phyloP scores from a whole-genome alignment of 2,797 vertebrate species.

The Knipowitschia caucasica region DNA sequence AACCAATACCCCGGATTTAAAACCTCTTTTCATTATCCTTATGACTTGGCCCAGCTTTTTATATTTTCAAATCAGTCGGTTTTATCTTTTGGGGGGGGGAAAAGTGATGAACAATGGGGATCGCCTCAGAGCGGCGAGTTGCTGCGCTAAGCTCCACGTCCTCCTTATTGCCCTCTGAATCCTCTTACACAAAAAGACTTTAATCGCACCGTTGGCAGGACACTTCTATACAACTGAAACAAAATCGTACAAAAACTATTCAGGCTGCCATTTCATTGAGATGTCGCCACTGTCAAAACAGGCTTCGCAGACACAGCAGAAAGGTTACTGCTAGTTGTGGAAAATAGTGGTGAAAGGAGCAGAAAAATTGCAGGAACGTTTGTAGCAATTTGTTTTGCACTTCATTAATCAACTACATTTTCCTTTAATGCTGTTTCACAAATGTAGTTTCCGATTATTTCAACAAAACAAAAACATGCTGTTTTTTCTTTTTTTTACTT shows the following conservation, averaged over 20 bases:
- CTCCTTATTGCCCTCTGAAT: constrained; percentile 13
- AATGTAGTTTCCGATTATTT: too few relatives aligned
- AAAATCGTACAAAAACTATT: constrained; percentile 5
- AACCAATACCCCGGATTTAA: constrained; percentile 9
- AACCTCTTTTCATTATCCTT: constrained; percentile 5
- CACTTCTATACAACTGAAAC: constrained; percentile 14
- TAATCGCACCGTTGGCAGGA: constrained; percentile 11
- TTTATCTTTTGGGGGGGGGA: constrained; percentile 1
- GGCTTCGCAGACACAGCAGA: background rate
- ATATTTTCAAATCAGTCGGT: constrained; percentile 14
- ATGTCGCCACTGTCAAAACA: constrained; percentile 10
- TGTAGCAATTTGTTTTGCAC: too few relatives aligned
- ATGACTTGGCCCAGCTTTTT: constrained; percentile 7
- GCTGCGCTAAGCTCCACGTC: constrained; percentile 9
- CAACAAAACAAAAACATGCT: too few relatives aligned
- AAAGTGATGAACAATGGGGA: constrained; percentile 3
- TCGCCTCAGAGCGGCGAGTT: constrained; percentile 14
- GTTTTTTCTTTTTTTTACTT: too few relatives aligned
- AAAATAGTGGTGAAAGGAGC: background rate
- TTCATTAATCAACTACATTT: too few relatives aligned
- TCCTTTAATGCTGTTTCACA: too few relatives aligned
- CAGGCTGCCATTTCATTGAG: constrained; percentile 20
- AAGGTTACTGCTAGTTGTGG: background rate
- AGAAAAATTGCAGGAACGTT: too few relatives aligned
- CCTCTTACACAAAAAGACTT: constrained; percentile 15